Evolutionary conservation across 2,888 invertebrate genomes (phyloP), one percentile per base, ranked within the genome.

Genomic region (Seira musarum): DNA sequence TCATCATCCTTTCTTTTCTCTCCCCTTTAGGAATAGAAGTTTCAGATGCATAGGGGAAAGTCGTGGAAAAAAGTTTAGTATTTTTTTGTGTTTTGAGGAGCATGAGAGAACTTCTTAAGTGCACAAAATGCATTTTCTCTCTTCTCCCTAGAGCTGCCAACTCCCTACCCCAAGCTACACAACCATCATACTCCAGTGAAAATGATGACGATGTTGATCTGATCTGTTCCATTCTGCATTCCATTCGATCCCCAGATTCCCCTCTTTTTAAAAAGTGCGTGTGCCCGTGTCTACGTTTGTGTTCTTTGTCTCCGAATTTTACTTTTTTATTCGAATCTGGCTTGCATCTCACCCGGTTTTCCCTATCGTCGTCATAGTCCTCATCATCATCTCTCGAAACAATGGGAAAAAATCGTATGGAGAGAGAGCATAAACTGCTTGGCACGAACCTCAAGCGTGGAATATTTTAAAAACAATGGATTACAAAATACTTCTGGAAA

Each of bases 51-150:
- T 21, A 60, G 60, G 60, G 60, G 60, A 60, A 60, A 60, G 60
- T 60, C 19, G 1, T 8, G 49, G 49, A 49, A 49, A 49, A 30
- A 30, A 53, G 13, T 8, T 3, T 13, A 53, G 3, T 53, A 2
- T 8, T 30, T 53, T 53, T 53, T 53, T 60, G 60, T 30, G 49
- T 49, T 49, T 22, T 60, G 60, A 21, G 60, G 60, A 68, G 17
- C 24, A 68, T 24, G 19, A 67, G 67, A 22, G 64, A 60, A 25
- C 60, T 60, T 60, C 60, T 60, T 60, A 77, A 46, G 63, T 77
- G 77, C 77, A 77, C 65, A 77, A 66, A 71, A 49, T 77, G 70
- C 70, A 77, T 70, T 70, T 70, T 19, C 68, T 74, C 57, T 57
- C 21, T 21, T 65, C 73, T 17, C 72, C 53, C 49, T 49, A n/a